Conservation (phyloP, 2,888 invertebrate genomes). For the Beris morrisii region DNA sequence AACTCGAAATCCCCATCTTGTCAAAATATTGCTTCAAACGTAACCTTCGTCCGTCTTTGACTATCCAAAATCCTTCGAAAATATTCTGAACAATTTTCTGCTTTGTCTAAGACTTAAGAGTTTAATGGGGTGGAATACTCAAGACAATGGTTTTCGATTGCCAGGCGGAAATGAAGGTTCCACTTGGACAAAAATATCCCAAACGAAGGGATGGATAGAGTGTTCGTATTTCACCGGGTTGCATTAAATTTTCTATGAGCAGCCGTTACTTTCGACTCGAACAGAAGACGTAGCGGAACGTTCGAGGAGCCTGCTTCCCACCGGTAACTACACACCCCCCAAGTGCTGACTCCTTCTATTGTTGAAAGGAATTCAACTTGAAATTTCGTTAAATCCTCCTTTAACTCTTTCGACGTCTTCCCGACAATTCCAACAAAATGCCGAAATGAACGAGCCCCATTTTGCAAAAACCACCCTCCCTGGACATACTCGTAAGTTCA, state of each 20-base stretch:
- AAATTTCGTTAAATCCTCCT: conserved; percentile 9
- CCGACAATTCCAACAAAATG: background rate
- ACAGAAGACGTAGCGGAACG: background rate
- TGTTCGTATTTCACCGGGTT: background rate
- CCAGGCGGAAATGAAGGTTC: conserved; percentile 34
- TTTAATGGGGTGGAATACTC: conserved; percentile 31
- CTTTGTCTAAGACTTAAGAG: conserved; percentile 28
- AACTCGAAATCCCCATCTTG: too few species aligned
- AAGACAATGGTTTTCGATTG: conserved; percentile 37
- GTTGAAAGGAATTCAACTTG: conserved; percentile 16
- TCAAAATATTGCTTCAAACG: too few species aligned
- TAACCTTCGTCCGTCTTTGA: background rate
- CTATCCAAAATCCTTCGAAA: conserved; percentile 8
- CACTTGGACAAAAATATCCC: conserved; percentile 25
- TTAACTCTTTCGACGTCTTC: background rate
- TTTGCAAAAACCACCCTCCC: conserved; percentile 1
- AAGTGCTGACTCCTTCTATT: background rate
- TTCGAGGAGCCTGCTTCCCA: background rate
- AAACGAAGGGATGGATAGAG: background rate
- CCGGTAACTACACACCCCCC: background rate
- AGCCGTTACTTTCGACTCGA: background rate
- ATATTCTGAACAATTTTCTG: conserved; percentile 19
- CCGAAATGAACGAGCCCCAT: conserved; percentile 13
- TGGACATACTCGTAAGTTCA: background rate
- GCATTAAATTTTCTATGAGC: background rate